A percentile compares a stretch with the other conserved stretches of the same genome.
Conservation (phyloP, 2,113 vertebrate genomes). For the Periophthalmodon schlosseri region DNA sequence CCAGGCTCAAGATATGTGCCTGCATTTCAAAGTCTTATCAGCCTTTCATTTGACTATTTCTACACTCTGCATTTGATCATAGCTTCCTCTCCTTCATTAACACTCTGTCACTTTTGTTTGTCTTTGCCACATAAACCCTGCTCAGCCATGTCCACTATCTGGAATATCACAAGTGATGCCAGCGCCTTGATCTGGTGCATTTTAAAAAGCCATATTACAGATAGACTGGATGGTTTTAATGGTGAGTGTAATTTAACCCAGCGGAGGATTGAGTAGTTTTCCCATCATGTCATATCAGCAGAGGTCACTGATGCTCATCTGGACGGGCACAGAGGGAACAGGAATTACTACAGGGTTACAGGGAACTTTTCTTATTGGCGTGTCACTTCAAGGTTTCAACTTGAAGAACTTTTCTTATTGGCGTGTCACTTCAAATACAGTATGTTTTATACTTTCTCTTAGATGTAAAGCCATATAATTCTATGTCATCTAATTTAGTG, state of each 20-base stretch:
- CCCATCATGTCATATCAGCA: constrained; percentile 27
- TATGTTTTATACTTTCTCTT: background rate
- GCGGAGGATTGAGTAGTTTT: constrained; percentile 25
- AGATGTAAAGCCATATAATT: background rate
- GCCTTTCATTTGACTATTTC: background rate
- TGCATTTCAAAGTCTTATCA: constrained; percentile 1
- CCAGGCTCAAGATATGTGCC: constrained; percentile 15
- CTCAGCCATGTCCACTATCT: constrained; percentile 33
- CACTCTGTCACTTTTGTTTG: constrained; percentile 19
- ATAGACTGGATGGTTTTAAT: constrained; percentile 32
- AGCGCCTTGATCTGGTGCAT: constrained; percentile 32
- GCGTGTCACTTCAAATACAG: background rate
- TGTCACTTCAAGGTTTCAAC: no score
- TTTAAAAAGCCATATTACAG: constrained; percentile 40
- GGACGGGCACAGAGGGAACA: background rate
- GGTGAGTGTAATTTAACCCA: constrained; percentile 48
- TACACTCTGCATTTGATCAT: constrained; percentile 6
- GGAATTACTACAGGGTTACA: background rate
- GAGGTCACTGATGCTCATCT: constrained; percentile 33
- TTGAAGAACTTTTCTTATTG: no score
- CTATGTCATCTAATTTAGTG: no score
- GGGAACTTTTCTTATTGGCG: no score
- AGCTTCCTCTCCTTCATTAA: background rate
- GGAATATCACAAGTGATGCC: constrained; percentile 49
- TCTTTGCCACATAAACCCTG: constrained; percentile 16